A percentile compares a stretch with the other conserved stretches of the same genome.
These are phyloP conservation scores for Harpalus rufipes DNA, from an alignment of 2,888 invertebrate genomes.

Conservation along the genomic window DNA sequence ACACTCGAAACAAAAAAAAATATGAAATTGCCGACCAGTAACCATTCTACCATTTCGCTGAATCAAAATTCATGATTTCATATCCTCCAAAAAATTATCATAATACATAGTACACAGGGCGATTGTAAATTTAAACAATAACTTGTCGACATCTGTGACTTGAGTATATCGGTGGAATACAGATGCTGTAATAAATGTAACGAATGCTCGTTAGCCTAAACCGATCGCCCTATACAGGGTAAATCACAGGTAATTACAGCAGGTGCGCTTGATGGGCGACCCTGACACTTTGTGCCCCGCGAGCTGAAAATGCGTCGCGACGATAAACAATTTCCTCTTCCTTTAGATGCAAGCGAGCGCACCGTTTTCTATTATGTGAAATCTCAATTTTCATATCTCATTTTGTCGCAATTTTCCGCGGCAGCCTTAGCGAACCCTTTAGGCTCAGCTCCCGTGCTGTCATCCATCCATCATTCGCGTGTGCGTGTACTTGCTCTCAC, in stretches of 20 bases:
- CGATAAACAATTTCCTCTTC: slow-evolving; percentile 40
- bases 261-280: slow-evolving; percentile 41
- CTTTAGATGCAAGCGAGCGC: slow-evolving; percentile 45
- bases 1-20: slow-evolving; percentile 19
- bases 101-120: slow-evolving; percentile 20
- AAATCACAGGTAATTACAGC: slow-evolving; percentile 44
- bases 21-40: too few species aligned
- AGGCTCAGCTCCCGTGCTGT: slow-evolving; percentile 15
- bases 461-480: slow-evolving; percentile 60
- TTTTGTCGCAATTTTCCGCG: slow-evolving; percentile 68
- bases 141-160: slow-evolving; percentile 18
- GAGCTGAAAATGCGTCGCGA: slow-evolving; percentile 30
- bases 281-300: slow-evolving; percentile 11
- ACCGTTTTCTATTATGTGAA: slow-evolving; percentile 66
- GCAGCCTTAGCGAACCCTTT: slow-evolving; percentile 35
- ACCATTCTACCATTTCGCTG: slow-evolving; percentile 1
- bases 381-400: slow-evolving; percentile 69
- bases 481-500: slow-evolving; percentile 35
- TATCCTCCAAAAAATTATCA: slow-evolving; percentile 59
- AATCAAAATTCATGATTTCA: slow-evolving; percentile 48
- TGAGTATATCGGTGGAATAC: slow-evolving; percentile 13
- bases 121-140: slow-evolving; percentile 9
- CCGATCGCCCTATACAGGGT: slow-evolving; percentile 1
- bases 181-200: slow-evolving; percentile 39
- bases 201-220: slow-evolving; percentile 50